phyloP scores from a whole-genome alignment of 1,140 invertebrate species.

The Pseudachorutes palmiensis region DNA sequence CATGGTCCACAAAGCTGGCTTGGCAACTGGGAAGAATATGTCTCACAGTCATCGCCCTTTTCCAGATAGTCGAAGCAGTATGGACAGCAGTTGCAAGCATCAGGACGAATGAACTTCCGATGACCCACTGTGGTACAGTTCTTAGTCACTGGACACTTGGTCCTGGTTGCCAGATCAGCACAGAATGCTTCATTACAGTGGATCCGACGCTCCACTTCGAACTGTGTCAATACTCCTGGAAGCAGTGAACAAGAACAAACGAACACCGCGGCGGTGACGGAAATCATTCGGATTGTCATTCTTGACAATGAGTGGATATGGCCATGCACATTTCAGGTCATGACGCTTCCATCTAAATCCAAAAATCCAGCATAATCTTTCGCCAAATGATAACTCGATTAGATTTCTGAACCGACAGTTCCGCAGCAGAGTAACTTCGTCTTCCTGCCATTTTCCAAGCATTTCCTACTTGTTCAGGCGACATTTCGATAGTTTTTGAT shows the following conservation, averaged over 20 bases:
- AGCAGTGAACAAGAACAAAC: not conserved
- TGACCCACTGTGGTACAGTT: slow-evolving; percentile 29
- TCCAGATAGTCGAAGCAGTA: slow-evolving; percentile 32
- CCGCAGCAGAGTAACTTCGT: no score
- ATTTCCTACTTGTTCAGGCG: no score
- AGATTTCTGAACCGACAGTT: no score
- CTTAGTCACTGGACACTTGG: slow-evolving; percentile 13
- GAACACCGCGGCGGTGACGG: no score
- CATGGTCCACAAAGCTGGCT: slow-evolving; percentile 31
- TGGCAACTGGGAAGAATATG: not conserved
- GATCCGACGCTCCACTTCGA: slow-evolving; percentile 8
- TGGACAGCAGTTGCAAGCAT: slow-evolving; percentile 31
- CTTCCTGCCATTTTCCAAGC: no score
- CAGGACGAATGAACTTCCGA: slow-evolving; percentile 28
- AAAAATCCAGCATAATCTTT: no score
- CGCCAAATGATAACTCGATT: no score
- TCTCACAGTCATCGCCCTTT: slow-evolving; percentile 14
- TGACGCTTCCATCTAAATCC: no score
- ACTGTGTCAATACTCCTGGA: not conserved
- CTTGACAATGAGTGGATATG: no score
- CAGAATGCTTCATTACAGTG: slow-evolving; percentile 20
- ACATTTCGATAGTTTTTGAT: no score
- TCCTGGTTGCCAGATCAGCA: slow-evolving; percentile 4
- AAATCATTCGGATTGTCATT: no score
- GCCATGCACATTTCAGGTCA: no score